Evolutionary conservation across 2,888 invertebrate genomes (phyloP), one percentile per base, ranked within the genome.

Genomic region (Bedellia somnulentella): DNA sequence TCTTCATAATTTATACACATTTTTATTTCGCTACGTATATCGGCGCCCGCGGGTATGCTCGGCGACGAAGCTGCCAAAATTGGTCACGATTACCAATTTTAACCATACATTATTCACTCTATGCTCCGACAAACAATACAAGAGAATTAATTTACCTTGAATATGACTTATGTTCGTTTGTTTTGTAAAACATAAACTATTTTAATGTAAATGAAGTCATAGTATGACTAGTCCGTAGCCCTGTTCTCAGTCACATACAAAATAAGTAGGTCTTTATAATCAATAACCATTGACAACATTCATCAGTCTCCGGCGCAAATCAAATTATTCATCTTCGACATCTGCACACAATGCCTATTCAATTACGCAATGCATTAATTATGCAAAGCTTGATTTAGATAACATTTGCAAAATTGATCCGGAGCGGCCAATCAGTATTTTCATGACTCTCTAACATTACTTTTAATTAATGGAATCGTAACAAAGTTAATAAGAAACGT

Each of bases 1-100:
- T 73, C 70, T 73, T 70, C 57, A 70, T 71, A 70, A 71, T 70
- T 71, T 73, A 73, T 70, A 62, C 57, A 61, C 57, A 67, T 68
- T 73, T 73, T 73, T 66, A 68, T 68, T 61, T 62, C 41, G 64
- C 63, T 59, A 59, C 58, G 58, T 57, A 57, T 55, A 57, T 57
- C 53, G 61, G 55, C 59, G 61, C 63, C 63, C 40, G 54, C 33
- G 56, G 61, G 54, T 47, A 46, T 44, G 45, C 42, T 48, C 41
- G 37, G 36, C 43, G 44, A 40, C 40, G 37, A n/a, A n/a, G n/a
- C n/a, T n/a, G n/a, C n/a, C n/a, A n/a, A n/a, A n/a, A n/a, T n/a
- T n/a, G n/a, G n/a, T n/a, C 36, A 41, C 40, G 30, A 36, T 34
- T 27, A 32, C 30, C 32, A 30, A 36, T 37, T 36, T 33, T 38